Conservation (phyloP, 2,888 invertebrate species). For the Dryadula phaetusa region DNA sequence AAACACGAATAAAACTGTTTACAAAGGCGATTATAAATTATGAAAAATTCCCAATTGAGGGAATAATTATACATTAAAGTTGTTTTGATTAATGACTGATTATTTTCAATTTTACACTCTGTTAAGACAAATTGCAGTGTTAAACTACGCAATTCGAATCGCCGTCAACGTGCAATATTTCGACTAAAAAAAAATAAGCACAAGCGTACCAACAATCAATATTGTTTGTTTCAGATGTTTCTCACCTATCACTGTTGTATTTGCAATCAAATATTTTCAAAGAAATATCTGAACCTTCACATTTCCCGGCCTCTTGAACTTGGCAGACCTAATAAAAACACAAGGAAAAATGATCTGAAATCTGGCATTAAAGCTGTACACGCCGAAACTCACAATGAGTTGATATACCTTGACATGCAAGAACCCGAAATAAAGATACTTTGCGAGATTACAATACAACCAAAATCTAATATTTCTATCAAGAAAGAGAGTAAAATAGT, state of each 20-base stretch:
- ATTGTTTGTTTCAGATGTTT: neutral
- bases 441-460: conserved; percentile 25
- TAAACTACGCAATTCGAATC: too few relatives aligned
- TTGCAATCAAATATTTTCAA: conserved; percentile 54
- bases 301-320: conserved; percentile 47
- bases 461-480: conserved; percentile 4
- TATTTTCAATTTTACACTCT: too few relatives aligned
- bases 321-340: conserved; percentile 30
- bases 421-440: conserved; percentile 42
- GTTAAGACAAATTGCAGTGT: too few relatives aligned
- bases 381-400: conserved; percentile 42
- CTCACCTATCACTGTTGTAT: conserved; percentile 55
- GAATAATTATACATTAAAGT: too few relatives aligned
- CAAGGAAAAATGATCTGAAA: conserved; percentile 35
- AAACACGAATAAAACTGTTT: too few relatives aligned
- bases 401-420: conserved; percentile 35
- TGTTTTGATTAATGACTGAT: too few relatives aligned
- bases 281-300: conserved; percentile 45
- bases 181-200: too few relatives aligned
- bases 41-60: too few relatives aligned
- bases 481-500: conserved; percentile 46
- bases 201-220: too few relatives aligned
- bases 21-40: too few relatives aligned
- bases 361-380: conserved; percentile 39
- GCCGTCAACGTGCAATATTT: too few relatives aligned